These are phyloP conservation scores for Andrena marginata DNA, from an alignment of 2,888 invertebrate species.

Conservation along the genomic window DNA sequence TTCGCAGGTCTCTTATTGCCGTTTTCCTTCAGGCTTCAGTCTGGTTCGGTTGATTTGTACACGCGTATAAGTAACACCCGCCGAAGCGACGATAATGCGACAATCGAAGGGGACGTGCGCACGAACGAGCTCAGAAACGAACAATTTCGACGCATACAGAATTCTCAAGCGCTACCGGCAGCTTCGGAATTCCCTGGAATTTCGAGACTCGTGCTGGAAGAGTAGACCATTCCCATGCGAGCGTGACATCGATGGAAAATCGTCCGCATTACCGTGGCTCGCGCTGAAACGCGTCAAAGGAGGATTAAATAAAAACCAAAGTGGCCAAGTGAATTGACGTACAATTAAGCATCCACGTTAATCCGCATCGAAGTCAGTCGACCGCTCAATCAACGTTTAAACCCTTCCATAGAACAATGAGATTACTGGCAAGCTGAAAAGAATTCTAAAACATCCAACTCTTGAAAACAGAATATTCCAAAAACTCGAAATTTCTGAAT, in stretches of 20 bases:
- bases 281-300: constrained; percentile 25
- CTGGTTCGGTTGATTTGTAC: constrained; percentile 12
- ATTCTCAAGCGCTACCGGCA: constrained; percentile 56
- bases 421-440: too few relatives aligned
- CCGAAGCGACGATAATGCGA: constrained; percentile 33
- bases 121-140: constrained; percentile 45
- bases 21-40: not conserved
- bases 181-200: constrained; percentile 59
- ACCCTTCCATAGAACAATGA: not conserved
- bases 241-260: constrained; percentile 60
- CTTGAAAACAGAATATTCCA: too few relatives aligned
- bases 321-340: not conserved
- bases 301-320: not conserved
- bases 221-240: constrained; percentile 47
- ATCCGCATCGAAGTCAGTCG: not conserved
- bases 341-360: not conserved
- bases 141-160: constrained; percentile 62
- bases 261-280: constrained; percentile 47
- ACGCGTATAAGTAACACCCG: constrained; percentile 35
- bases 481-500: too few relatives aligned
- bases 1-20: not conserved
- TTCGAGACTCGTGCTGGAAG: constrained; percentile 33
- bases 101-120: constrained; percentile 25
- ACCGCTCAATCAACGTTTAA: not conserved
- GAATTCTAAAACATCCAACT: not conserved